Evolutionary conservation across 2,113 vertebrate species (phyloP).

Genomic region (Cinclus mexicanus): DNA sequence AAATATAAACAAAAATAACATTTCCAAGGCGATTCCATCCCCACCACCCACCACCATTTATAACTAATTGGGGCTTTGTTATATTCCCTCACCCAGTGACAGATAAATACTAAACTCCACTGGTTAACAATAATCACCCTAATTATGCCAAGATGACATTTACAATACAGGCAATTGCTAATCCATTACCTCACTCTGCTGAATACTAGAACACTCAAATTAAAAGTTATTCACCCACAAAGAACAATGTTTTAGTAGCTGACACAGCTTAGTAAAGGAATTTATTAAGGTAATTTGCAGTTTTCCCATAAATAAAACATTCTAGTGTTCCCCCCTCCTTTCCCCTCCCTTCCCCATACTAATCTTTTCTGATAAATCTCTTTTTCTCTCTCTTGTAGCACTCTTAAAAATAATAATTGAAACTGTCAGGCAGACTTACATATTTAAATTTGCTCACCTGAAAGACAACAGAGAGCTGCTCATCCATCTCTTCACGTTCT

Average conservation of each 20-base stretch:
- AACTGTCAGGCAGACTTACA: background rate
- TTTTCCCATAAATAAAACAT: constrained; percentile 68
- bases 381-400: background rate
- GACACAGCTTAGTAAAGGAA: constrained; percentile 66
- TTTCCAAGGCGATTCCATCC: background rate
- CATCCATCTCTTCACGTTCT: background rate
- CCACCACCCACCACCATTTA: constrained; percentile 47
- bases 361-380: constrained; percentile 6
- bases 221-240: constrained; percentile 75
- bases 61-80: constrained; percentile 66
- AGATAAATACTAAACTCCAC: constrained; percentile 71
- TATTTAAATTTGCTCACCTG: constrained; percentile 15
- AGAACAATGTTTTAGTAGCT: constrained; percentile 71
- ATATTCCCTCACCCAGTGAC: constrained; percentile 63
- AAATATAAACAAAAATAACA: background rate
- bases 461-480: background rate
- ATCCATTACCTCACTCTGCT: constrained; percentile 71
- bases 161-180: constrained; percentile 73
- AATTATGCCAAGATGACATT: constrained; percentile 72
- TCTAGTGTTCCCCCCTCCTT: background rate
- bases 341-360: background rate
- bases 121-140: constrained; percentile 74
- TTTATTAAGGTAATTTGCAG: constrained; percentile 70
- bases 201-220: constrained; percentile 68
- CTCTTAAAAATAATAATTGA: background rate